phyloP scores from a whole-genome alignment of 2,888 invertebrate genomes.

The Phaedon cochleariae region DNA sequence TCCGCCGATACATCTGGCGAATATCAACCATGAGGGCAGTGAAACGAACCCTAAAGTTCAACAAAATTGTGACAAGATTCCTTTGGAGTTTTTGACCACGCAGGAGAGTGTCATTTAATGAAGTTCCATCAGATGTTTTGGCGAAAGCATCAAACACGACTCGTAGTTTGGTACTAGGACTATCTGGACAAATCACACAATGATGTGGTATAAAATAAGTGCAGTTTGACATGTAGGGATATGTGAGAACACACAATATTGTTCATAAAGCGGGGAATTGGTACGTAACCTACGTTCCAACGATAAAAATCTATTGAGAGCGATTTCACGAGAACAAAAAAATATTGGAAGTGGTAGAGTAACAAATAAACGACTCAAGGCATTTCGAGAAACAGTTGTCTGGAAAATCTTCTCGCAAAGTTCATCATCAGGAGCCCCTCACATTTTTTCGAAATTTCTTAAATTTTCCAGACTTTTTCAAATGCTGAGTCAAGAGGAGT shows the following conservation, averaged over 20 bases:
- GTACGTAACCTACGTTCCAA: not conserved
- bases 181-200: not conserved
- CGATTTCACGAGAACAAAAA: not conserved
- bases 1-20: not conserved
- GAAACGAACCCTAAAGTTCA: not conserved
- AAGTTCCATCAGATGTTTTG: not conserved
- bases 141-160: slow-evolving; percentile 4
- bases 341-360: too few relatives aligned
- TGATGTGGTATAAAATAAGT: slow-evolving; percentile 9
- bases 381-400: not conserved
- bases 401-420: not conserved
- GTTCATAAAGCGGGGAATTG: not conserved
- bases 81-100: slow-evolving; percentile 3
- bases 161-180: not conserved
- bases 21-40: not conserved
- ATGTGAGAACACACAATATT: not conserved
- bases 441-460: not conserved
- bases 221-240: not conserved
- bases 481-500: not conserved
- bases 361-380: not conserved
- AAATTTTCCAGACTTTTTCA: not conserved
- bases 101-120: not conserved
- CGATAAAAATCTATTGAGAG: not conserved
- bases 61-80: not conserved
- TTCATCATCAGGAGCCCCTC: too few relatives aligned